Base-by-base conservation (phyloP, 2,888 invertebrate genomes). In the Tachystola acroxantha region DNA sequence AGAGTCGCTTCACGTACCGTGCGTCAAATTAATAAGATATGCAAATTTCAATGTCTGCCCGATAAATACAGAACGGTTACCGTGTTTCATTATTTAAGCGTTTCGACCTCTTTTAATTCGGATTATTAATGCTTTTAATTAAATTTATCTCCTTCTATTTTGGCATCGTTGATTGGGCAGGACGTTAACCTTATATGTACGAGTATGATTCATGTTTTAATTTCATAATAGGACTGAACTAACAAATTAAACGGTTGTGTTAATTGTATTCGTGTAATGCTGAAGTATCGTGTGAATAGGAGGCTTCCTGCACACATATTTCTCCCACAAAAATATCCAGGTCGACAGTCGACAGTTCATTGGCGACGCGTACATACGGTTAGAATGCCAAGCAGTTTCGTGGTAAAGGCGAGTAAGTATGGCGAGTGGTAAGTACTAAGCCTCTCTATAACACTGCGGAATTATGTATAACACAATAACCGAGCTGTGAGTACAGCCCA, bases 351-450 rank as follows among this genome's bases (percentile, higher is more conserved):
- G 75, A 64, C 62, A 61, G 65, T 79, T 78, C 77, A 79, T 78
- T 78, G 72, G 74, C 72, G 72, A 71, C 72, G 66, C 24, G 59
- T 64, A 71, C 68, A 75, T 75, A 73, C 73, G 62, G 69, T 68
- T 68, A 69, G 85, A 85, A 86, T 85, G 78, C 72, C 82, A 84
- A 86, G 64, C 75, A 81, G 84, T 69, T 77, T 80, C 77, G 65
- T 63, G 72, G 64, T 73, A 73, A 74, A 64, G 57, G 56, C 55
- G 53, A 57, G 53, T 61, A 59, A 62, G 55, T 64, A 62, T 64
- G 70, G 64, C 63, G 61, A 62, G 59, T 57, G 57, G 64, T n/a
- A n/a, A n/a, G n/a, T 56, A 59, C 54, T 47, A 51, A 50, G 53
- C 46, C 51, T 51, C 44, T 60, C 19, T 14, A 54, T 51, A 46